These are phyloP conservation scores for Microplitis deprimator DNA, from an alignment of 2,888 invertebrate genomes.

Conservation along the genomic window DNA sequence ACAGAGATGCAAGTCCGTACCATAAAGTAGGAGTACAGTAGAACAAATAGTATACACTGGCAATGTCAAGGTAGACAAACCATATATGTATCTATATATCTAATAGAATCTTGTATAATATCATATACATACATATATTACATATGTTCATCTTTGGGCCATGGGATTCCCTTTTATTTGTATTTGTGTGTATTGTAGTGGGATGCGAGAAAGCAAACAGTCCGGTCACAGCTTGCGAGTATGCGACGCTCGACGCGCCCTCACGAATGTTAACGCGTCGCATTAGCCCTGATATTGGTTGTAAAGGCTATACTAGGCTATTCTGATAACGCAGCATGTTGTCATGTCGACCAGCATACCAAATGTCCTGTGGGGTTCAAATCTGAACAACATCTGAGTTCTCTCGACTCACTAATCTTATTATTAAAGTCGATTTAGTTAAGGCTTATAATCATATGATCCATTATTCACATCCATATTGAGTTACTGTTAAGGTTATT, in stretches of 20 bases:
- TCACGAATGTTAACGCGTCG: slow-evolving; percentile 71
- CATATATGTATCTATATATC: background rate
- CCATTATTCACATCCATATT: background rate
- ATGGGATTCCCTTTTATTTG: background rate
- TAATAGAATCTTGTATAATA: background rate
- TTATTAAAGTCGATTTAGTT: background rate
- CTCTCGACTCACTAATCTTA: background rate
- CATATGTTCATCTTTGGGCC: slow-evolving; percentile 16
- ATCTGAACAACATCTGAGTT: background rate
- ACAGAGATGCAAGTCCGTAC: background rate
- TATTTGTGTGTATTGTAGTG: slow-evolving; percentile 21
- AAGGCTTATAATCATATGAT: background rate
- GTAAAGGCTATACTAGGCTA: slow-evolving; percentile 56
- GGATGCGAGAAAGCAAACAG: slow-evolving; percentile 28
- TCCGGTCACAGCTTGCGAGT: slow-evolving; percentile 66
- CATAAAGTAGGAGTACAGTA: too few relatives aligned
- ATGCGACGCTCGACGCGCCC: slow-evolving; percentile 62
- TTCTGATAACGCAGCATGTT: slow-evolving; percentile 71
- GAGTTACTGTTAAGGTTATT: background rate
- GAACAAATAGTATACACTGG: background rate
- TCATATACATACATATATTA: background rate
- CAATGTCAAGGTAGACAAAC: background rate
- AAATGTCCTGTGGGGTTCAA: slow-evolving; percentile 55
- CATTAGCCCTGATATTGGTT: slow-evolving; percentile 62
- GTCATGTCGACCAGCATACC: slow-evolving; percentile 69